These are phyloP conservation scores for Columba guinea DNA, from an alignment of 2,797 vertebrate genomes.

Conservation along the genomic window DNA sequence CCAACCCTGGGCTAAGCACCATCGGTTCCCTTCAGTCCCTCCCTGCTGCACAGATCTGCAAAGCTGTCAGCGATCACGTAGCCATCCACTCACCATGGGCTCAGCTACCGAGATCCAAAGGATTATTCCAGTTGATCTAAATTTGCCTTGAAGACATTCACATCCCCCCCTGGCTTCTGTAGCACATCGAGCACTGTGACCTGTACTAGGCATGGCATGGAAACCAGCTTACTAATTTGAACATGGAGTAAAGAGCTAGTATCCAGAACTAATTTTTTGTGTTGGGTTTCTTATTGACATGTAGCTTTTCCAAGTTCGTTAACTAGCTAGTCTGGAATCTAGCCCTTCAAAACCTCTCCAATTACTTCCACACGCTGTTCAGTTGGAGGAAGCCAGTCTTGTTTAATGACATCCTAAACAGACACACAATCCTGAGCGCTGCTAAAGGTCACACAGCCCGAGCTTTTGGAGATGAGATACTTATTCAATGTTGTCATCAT, in stretches of 20 bases:
- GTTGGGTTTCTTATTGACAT: background rate
- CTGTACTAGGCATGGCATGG: background rate
- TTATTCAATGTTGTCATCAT: conserved; percentile 32
- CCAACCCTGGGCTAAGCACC: background rate
- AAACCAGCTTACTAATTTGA: background rate
- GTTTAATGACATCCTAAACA: conserved; percentile 51
- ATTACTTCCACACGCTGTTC: background rate
- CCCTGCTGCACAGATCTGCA: background rate
- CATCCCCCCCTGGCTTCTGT: background rate
- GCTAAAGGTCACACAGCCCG: conserved; percentile 34
- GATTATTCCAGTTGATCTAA: background rate
- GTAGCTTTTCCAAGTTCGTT: background rate
- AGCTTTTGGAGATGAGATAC: conserved; percentile 22
- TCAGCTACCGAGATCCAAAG: background rate
- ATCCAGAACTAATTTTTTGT: background rate
- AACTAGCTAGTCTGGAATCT: conserved; percentile 17
- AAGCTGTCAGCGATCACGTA: background rate
- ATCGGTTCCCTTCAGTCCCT: background rate
- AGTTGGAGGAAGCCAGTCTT: conserved; percentile 16
- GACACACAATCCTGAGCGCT: background rate
- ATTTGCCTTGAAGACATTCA: background rate
- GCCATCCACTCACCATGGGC: background rate
- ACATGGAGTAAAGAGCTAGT: rapidly evolving
- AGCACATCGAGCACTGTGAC: background rate
- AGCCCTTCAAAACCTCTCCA: background rate